A percentile compares a stretch with the other conserved stretches of the same genome.
Conservation (phyloP, 2,888 invertebrate genomes). For the Ptilodon capucinus region DNA sequence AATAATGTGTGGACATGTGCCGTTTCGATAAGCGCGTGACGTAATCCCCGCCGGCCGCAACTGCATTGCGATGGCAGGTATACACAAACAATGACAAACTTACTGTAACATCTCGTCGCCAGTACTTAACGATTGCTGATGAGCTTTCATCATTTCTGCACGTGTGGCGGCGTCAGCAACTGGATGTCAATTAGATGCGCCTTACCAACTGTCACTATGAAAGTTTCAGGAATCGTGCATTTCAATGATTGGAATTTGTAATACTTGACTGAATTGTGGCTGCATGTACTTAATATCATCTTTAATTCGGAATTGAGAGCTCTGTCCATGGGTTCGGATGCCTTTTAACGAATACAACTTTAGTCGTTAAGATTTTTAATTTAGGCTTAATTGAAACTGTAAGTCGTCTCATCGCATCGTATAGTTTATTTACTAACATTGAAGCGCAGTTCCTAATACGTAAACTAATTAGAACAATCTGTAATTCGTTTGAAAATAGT, state of each 20-base stretch:
- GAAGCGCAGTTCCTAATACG: slow-evolving; percentile 76
- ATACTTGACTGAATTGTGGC: slow-evolving; percentile 50
- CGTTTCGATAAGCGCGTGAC: slow-evolving; percentile 41
- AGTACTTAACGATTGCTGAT: slow-evolving; percentile 58
- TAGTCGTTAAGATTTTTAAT: slow-evolving; percentile 41
- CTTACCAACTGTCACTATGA: slow-evolving; percentile 67
- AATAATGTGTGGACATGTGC: slow-evolving; percentile 68
- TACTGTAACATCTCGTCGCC: slow-evolving; percentile 47
- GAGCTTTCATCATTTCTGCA: slow-evolving; percentile 65
- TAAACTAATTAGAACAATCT: slow-evolving; percentile 58
- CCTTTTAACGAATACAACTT: slow-evolving; percentile 50
- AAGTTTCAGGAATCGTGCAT: slow-evolving; percentile 59
- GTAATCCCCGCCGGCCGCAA: slow-evolving; percentile 16
- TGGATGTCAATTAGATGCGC: slow-evolving; percentile 76
- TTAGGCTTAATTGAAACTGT: slow-evolving; percentile 31
- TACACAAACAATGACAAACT: slow-evolving; percentile 30
- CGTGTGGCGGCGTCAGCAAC: slow-evolving; percentile 47
- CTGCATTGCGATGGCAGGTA: slow-evolving; percentile 27
- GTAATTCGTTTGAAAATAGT: slow-evolving; percentile 62
- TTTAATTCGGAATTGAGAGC: slow-evolving; percentile 65
- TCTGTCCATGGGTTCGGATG: slow-evolving; percentile 55
- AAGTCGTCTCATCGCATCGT: slow-evolving; percentile 53
- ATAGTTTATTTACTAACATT: slow-evolving; percentile 62
- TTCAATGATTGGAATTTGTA: slow-evolving; percentile 64
- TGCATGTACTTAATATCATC: slow-evolving; percentile 61